A percentile compares a stretch with the other conserved stretches of the same genome.
Evolutionary conservation across 2,113 vertebrate genomes (phyloP).

Genomic region (Thalassoma bifasciatum): DNA sequence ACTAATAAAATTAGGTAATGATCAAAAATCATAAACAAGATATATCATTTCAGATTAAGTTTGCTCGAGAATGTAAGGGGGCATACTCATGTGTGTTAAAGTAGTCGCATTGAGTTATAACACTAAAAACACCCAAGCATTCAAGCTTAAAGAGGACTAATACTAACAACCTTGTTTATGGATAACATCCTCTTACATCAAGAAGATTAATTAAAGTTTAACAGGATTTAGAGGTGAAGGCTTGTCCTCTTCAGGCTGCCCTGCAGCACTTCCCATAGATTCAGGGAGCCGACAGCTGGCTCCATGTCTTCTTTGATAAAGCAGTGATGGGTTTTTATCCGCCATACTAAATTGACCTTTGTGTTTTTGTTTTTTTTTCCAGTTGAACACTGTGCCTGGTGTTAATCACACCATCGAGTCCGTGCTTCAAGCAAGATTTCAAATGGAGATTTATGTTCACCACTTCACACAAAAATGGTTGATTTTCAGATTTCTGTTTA

Average conservation of each 20-base stretch:
- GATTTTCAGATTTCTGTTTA: constrained; percentile 25
- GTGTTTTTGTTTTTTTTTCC: constrained; percentile 52
- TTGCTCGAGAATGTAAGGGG: too few species aligned
- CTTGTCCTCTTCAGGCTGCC: constrained; percentile 1
- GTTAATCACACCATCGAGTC: constrained; percentile 55
- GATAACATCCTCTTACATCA: constrained; percentile 31
- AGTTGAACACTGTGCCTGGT: constrained; percentile 54
- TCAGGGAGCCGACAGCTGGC: constrained; percentile 40
- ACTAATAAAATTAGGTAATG: too few species aligned
- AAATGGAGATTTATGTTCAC: constrained; percentile 46
- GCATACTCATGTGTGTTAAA: neutral
- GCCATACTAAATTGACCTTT: constrained; percentile 23
- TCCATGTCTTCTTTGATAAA: constrained; percentile 14
- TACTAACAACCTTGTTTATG: constrained; percentile 29
- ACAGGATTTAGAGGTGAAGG: constrained; percentile 57
- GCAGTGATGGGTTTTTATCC: neutral
- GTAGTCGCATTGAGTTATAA: neutral
- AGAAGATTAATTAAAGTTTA: constrained; percentile 49
- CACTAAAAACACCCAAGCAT: neutral
- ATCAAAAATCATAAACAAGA: too few species aligned
- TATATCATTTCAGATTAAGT: neutral
- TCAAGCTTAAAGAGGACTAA: constrained; percentile 12
- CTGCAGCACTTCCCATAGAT: constrained; percentile 34
- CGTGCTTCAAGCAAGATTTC: constrained; percentile 36
- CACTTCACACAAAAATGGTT: constrained; percentile 26